These are phyloP conservation scores for Zoanthus solanderi DNA, from an alignment of 92 coral and sea anemone genomes.

Conservation along the genomic window DNA sequence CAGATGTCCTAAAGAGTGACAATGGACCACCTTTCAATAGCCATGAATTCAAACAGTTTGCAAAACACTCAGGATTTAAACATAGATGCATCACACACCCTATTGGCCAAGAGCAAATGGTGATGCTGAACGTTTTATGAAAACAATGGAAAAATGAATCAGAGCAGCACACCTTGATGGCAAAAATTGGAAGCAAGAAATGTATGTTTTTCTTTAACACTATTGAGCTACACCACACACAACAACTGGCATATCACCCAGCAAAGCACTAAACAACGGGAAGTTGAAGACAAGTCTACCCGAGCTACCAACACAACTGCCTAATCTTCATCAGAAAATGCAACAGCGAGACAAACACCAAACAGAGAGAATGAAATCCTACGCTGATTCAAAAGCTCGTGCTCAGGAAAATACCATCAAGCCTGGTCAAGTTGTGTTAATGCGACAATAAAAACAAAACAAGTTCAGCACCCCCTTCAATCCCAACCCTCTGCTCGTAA, in stretches of 20 bases:
- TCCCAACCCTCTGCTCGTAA: constrained; percentile 30
- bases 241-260: constrained; percentile 18
- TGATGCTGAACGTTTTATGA: background rate
- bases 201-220: background rate
- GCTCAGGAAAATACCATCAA: constrained; percentile 5
- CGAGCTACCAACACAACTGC: constrained; percentile 20
- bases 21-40: no score
- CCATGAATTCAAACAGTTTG: constrained; percentile 3
- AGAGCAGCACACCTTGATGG: constrained; percentile 11
- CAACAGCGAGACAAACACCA: constrained; percentile 3
- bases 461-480: constrained; percentile 8
- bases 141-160: background rate
- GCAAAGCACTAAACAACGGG: constrained; percentile 63
- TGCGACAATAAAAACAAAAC: constrained; percentile 8
- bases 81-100: background rate
- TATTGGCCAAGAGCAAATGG: no score
- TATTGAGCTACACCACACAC: background rate
- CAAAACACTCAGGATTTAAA: background rate
- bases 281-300: constrained; percentile 60
- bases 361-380: constrained; percentile 9
- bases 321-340: constrained; percentile 8
- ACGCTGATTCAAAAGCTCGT: constrained; percentile 31
- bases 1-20: no score
- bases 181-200: constrained; percentile 13
- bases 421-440: constrained; percentile 9